A percentile compares a stretch with the other conserved stretches of the same genome.
phyloP scores from a whole-genome alignment of 2,113 vertebrate species.

The Periophthalmus modestus region DNA sequence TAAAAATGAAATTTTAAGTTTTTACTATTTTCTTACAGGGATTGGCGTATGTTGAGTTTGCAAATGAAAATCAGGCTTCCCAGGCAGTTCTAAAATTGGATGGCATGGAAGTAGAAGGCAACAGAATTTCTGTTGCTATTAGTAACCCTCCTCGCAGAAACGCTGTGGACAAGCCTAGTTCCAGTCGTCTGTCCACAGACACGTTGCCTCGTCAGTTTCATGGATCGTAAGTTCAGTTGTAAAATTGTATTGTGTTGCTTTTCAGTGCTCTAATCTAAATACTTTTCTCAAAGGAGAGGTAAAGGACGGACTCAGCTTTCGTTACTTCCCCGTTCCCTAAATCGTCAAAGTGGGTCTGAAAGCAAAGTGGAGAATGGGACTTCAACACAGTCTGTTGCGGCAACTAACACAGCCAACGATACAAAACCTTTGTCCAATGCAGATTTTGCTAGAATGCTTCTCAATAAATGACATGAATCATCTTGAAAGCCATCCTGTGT shows the following conservation, averaged over 20 bases:
- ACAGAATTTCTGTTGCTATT: constrained; percentile 89
- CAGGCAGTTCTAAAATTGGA: constrained; percentile 94
- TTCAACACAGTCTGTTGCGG: constrained; percentile 43
- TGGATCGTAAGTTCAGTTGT: constrained; percentile 85
- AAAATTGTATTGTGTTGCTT: not conserved
- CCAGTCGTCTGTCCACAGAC: constrained; percentile 43
- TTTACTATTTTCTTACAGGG: constrained; percentile 76
- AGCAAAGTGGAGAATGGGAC: constrained; percentile 87
- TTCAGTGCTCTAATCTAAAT: not conserved
- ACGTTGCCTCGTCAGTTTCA: constrained; percentile 75
- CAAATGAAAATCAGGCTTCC: constrained; percentile 86
- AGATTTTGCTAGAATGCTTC: constrained; percentile 93
- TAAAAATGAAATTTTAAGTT: too few species aligned
- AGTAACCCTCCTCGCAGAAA: constrained; percentile 91
- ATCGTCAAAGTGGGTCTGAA: constrained; percentile 72
- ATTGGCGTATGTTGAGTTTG: constrained; percentile 95
- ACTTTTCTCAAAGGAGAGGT: constrained; percentile 79
- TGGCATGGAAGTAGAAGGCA: constrained; percentile 79
- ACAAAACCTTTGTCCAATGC: constrained; percentile 90
- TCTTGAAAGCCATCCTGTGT: constrained; percentile 82
- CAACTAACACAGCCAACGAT: constrained; percentile 29
- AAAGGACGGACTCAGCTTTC: constrained; percentile 92
- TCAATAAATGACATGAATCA: constrained; percentile 82
- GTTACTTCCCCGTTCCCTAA: constrained; percentile 88
- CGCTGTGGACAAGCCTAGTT: constrained; percentile 61